Base-by-base conservation (phyloP, 2,888 invertebrate genomes). In the Drosophila borealis region DNA sequence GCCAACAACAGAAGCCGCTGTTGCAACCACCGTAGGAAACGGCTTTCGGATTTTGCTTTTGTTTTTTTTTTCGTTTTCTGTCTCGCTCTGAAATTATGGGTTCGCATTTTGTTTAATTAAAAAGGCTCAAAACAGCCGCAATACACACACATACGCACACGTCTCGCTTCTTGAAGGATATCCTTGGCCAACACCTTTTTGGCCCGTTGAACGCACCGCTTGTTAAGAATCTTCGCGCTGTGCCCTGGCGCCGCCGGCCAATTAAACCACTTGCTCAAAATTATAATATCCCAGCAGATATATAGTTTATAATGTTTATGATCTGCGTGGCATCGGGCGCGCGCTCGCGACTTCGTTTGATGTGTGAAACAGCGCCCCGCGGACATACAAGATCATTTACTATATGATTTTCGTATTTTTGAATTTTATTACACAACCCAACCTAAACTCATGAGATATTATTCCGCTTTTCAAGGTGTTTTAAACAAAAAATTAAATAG, bases 81-180 rank as follows among this genome's bases (percentile, higher is more conserved):
- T 54, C 51, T 55, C 60, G 10, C 9, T 60, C 57, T 51, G 48
- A 87, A 85, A 85, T 85, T 89, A 89, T 85, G 54, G 88, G 89
- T 79, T 89, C 68, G 85, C 77, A 74, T 79, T 77, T 74, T 70
- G 62, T 66, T 79, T 87, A 89, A 85, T 89, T 87, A 89, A 85
- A 85, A 80, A 74, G 80, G 73, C 71, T 73, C 66, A 68, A 72
- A 53, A 51, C 66, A 61, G 63, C 65, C 65, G 76, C 64, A 75
- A 70, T 63, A 74, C 69, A 69, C 59, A 6, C 25, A 8, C 25
- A 8, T 25, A 25, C 8, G 25, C 25, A 25, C 2, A 29, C 29
- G 65, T 46, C 65, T 61, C 21, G 42, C 42, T 53, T 14, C 54
- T 48, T 53, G 51, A 56, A 49, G 67, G 50, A 72, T 74, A 85